Conservation (phyloP, 2,797 vertebrate genomes). For the Acipenser ruthenus region DNA sequence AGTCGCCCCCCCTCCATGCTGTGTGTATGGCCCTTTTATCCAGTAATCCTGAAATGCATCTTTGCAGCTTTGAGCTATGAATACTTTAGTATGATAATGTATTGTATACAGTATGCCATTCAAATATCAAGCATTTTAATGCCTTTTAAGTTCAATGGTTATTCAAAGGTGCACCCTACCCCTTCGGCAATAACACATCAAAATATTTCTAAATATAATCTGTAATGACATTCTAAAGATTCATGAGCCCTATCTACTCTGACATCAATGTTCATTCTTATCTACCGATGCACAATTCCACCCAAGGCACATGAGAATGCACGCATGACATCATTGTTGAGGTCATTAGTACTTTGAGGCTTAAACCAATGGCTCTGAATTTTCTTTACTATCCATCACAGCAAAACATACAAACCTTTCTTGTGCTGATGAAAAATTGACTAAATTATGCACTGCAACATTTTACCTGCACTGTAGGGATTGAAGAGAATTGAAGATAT, state of each 20-base stretch:
- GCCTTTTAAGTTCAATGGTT: background rate
- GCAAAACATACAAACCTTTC: background rate
- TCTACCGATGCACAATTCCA: background rate
- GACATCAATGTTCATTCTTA: background rate
- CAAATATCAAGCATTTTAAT: background rate
- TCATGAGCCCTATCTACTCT: background rate
- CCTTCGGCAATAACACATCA: background rate
- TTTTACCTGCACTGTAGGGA: too few relatives aligned
- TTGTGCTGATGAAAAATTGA: background rate
- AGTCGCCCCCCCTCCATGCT: too few relatives aligned
- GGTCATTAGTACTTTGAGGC: background rate
- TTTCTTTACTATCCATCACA: background rate
- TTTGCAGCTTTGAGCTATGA: too few relatives aligned
- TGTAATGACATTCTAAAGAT: background rate
- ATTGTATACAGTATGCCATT: too few relatives aligned
- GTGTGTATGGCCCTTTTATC: too few relatives aligned
- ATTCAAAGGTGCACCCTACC: too few relatives aligned
- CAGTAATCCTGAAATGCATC: too few relatives aligned
- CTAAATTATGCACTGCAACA: too few relatives aligned
- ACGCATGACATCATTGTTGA: background rate
- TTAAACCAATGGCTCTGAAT: background rate
- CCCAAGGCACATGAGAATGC: background rate
- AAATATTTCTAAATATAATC: background rate
- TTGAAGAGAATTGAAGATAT: too few relatives aligned
- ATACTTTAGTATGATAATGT: too few relatives aligned